Evolutionary conservation across 2,888 invertebrate species (phyloP), one percentile per base, ranked within the genome.

Genomic region (Seladonia tumulorum): DNA sequence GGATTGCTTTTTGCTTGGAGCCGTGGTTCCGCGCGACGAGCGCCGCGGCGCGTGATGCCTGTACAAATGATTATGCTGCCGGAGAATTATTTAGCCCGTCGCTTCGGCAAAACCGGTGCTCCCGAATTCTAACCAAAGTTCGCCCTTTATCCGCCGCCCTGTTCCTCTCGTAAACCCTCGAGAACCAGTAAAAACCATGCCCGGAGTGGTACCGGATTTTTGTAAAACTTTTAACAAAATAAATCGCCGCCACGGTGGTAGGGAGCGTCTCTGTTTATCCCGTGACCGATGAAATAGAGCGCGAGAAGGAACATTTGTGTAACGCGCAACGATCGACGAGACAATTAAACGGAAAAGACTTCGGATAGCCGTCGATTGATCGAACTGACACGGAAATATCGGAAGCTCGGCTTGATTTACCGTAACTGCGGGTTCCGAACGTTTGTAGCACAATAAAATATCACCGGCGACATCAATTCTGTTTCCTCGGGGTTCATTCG

Each of bases 361-460:
- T 29, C 8, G 35, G 29, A 29, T n/a, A n/a, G 14, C 42, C 12
- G 22, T 39, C 22, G 39, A 42, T 70, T 70, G 70, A 70, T 42
- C 14, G 70, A n/a, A n/a, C 16, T 12, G 63, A 63, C 63, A 63
- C 16, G 63, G 63, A 42, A 70, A 70, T 70, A 70, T 70, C 39
- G 39, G n/a, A 74, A 60, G 18, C 45, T 42, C 39, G 71, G 53
- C 70, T 72, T 29, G 78, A 68, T 89, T 86, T 78, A 86, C 83
- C 82, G 81, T 68, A 72, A 75, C 72, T 84, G 76, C 82, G 83
- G 88, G 89, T 85, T 82, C 82, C 73, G 49, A 82, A 82, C 71
- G 83, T 70, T 68, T 70, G 78, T 70, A 82, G 77, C 42, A 89
- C 88, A 90, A 92, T 92, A 88, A 91, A 90, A 87, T 88, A 88